phyloP scores from a whole-genome alignment of 2,797 vertebrate genomes.

The Sebastes hubbsi region DNA sequence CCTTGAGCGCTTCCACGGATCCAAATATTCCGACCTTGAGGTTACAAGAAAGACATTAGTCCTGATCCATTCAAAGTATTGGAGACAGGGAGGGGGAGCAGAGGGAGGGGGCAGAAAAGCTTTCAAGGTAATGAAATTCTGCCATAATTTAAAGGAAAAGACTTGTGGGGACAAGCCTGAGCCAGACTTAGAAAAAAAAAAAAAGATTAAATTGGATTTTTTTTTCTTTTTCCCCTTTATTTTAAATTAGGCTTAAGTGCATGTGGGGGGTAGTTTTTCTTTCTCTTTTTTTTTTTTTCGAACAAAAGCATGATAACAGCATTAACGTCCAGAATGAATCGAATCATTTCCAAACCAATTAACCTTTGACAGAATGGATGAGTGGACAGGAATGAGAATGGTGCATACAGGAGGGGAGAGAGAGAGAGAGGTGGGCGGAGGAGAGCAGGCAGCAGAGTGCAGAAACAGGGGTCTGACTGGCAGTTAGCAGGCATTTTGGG shows the following conservation, averaged over 20 bases:
- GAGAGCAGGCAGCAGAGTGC: slow-evolving; percentile 12
- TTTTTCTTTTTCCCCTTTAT: slow-evolving; percentile 77
- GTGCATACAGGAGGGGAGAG: slow-evolving; percentile 35
- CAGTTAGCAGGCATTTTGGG: slow-evolving; percentile 21
- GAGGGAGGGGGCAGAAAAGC: slow-evolving; percentile 79
- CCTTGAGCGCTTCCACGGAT: slow-evolving; percentile 82
- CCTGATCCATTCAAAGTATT: slow-evolving; percentile 84
- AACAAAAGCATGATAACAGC: slow-evolving; percentile 88
- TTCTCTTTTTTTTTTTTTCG: slow-evolving; percentile 55
- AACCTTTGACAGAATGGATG: slow-evolving; percentile 88
- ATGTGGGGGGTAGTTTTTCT: slow-evolving; percentile 79
- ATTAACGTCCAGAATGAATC: slow-evolving; percentile 87
- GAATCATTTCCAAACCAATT: slow-evolving; percentile 91
- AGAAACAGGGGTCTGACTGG: slow-evolving; percentile 20
- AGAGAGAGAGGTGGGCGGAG: slow-evolving; percentile 9
- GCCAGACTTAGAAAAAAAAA: slow-evolving; percentile 59
- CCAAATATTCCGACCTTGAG: slow-evolving; percentile 87
- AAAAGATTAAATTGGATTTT: slow-evolving; percentile 86
- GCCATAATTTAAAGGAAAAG: slow-evolving; percentile 87
- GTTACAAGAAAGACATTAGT: slow-evolving; percentile 88
- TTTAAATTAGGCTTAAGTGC: slow-evolving; percentile 88
- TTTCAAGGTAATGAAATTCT: slow-evolving; percentile 91
- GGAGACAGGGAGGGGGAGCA: slow-evolving; percentile 69
- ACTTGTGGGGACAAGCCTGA: slow-evolving; percentile 82
- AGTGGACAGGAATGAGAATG: slow-evolving; percentile 84